Evolutionary conservation across 1,140 invertebrate species (phyloP), one percentile per base, ranked within the genome.

Genomic region (Patella vulgata): DNA sequence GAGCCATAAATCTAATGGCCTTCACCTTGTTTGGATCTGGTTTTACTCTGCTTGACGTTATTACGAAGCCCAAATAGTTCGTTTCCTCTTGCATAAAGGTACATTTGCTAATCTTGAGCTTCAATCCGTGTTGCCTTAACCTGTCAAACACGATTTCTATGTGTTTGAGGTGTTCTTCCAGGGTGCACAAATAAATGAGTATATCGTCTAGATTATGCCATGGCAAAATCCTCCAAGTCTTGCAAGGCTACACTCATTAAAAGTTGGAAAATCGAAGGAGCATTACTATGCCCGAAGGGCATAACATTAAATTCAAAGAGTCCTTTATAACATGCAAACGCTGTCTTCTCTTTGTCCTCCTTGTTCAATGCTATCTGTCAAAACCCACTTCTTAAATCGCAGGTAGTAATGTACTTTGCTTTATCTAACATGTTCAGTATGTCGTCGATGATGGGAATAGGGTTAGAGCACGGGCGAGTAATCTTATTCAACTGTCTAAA

Each of bases 351-450:
- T 14, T 62, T 75, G 52, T 77, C 74, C 5, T 70, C 54, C 21
- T 61, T 21, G 5, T 78, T 40, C 3, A 87, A 39, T 39, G 42
- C 48, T 4, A 87, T 67, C 57, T 86, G 85, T 81, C 81, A 82
- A 53, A 70, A 80, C 9, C 80, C 80, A 19, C 8, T 46, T 30
- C 43, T 62, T 39, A 77, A 46, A 33, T 75, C 73, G 9, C 71
- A 14, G 5, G 54, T 58, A 17, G 59, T 67, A 48, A 70, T 77
- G 14, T 56, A 70, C 39, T 62, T 60, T 8, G 64, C 40, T 4
- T 63, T 52, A 39, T 51, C 58, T 40, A 74, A 48, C 14, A 61
- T 42, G 4, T 57, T 43, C 11, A 80, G 40, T 0, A 68, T 65
- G 46, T 79, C 77, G 42, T 75, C 75, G 36, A 75, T 71, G 21